Percentiles rank a stretch among this genome's conserved stretches.
phyloP scores from a whole-genome alignment of 2,797 vertebrate genomes.

The Propithecus deckenii region DNA sequence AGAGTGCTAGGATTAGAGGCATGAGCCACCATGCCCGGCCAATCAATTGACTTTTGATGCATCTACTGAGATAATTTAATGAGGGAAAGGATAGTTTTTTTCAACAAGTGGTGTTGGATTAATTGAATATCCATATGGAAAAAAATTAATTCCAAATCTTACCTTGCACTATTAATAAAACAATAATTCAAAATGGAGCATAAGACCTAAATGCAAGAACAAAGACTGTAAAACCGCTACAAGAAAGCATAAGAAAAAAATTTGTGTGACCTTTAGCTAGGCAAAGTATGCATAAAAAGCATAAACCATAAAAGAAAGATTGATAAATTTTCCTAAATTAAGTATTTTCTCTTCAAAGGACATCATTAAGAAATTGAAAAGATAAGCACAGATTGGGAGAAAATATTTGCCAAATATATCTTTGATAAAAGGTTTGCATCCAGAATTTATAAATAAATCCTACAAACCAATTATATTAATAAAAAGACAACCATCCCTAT shows the following conservation, averaged over 20 bases:
- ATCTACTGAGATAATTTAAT: not conserved
- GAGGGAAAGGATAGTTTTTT: not conserved
- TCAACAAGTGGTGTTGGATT: not conserved
- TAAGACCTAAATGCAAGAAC: not conserved
- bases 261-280: not conserved
- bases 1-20: no score
- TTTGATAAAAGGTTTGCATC: not conserved
- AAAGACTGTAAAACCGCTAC: not conserved
- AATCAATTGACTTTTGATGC: not conserved
- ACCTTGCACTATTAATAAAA: not conserved
- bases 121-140: not conserved
- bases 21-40: no score
- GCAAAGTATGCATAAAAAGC: not conserved
- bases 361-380: not conserved
- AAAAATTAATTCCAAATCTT: not conserved
- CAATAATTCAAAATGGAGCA: not conserved
- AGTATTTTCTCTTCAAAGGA: slow-evolving; percentile 26
- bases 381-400: not conserved
- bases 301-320: not conserved
- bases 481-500: not conserved
- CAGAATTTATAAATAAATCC: not conserved
- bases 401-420: not conserved
- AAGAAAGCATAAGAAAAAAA: not conserved
- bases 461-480: not conserved
- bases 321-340: not conserved